Base-by-base conservation (phyloP, 2,888 invertebrate genomes). In the Oasisia sp. region DNA sequence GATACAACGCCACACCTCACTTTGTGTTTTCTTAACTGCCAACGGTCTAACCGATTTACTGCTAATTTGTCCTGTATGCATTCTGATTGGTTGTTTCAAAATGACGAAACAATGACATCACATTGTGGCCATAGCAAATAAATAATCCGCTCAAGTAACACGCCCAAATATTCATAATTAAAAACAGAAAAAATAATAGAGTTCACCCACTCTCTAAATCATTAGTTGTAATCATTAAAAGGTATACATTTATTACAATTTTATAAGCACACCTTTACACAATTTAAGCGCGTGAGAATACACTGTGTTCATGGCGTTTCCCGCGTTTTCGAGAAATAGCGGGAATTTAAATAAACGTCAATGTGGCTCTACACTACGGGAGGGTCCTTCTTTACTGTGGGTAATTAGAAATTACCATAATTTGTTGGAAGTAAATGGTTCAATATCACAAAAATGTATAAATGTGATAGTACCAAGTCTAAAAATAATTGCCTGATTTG, bases 21-120 rank as follows among this genome's bases (percentile, higher is more conserved):
- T 74, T 74, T 74, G 74, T 74, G 3, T 74, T 74, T 74, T 74
- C 74, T n/a, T 74, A 74, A 74, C 74, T 74, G 74, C 27, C 74
- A 74, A 74, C 74, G 74, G 74, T 74, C 74, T 74, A 74, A 74
- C 74, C 74, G 74, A 74, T 74, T 74, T 74, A 74, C 74, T 74
- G 74, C 74, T 74, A 74, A 74, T 74, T 74, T 74, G 74, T 19
- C 27, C 27, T 74, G 74, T 74, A 7, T 74, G 74, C 74, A 19
- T 74, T 74, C 74, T 74, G 74, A 74, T 74, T 74, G 74, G 74
- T 74, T 27, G 74, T 74, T 74, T 74, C 74, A 74, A 74, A 74
- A 74, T 19, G 74, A 74, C 74, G 74, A 74, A 74, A 74, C 74
- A 74, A 74, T 74, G 74, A 74, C n/a, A 74, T 74, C 74, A n/a